A percentile compares a stretch with the other conserved stretches of the same genome.
phyloP scores from a whole-genome alignment of 2,113 vertebrate genomes.

The Copsychus sechellarum region DNA sequence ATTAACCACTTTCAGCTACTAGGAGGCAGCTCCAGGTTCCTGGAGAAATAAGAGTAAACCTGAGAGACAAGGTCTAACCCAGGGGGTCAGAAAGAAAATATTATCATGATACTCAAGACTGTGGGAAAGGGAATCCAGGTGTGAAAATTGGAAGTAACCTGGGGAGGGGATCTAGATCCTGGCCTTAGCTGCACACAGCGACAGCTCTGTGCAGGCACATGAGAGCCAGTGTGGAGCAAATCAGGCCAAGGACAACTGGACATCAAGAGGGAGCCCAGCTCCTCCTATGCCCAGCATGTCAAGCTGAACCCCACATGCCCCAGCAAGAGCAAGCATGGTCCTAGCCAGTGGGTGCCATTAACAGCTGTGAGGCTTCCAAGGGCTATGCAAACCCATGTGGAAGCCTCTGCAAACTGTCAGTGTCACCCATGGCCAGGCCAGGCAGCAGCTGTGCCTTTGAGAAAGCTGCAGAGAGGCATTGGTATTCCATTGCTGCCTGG shows the following conservation, averaged over 20 bases:
- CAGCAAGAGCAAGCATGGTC: not conserved
- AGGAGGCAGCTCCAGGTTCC: not conserved
- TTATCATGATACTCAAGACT: not conserved
- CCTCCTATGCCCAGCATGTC: not conserved
- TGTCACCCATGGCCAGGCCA: fast-evolving
- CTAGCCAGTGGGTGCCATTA: not conserved
- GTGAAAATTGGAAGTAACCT: not conserved
- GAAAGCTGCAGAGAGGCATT: not conserved
- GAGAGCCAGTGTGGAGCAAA: not conserved
- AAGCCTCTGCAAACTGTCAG: not conserved
- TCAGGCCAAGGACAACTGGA: not conserved
- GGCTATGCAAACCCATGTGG: not conserved
- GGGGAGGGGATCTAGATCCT: not conserved
- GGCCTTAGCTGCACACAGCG: not conserved
- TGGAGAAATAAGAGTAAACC: not conserved
- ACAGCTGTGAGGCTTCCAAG: not conserved
- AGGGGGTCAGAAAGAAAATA: not conserved
- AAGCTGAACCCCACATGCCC: not conserved
- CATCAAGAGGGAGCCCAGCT: not conserved
- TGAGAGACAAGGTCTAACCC: not conserved
- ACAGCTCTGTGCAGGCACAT: not conserved
- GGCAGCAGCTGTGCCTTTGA: not conserved
- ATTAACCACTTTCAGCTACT: not conserved
- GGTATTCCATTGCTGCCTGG: not conserved
- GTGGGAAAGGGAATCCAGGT: not conserved